These are phyloP conservation scores for Manis crassicaudata DNA, from an alignment of 2,797 vertebrate genomes.

Conservation along the genomic window DNA sequence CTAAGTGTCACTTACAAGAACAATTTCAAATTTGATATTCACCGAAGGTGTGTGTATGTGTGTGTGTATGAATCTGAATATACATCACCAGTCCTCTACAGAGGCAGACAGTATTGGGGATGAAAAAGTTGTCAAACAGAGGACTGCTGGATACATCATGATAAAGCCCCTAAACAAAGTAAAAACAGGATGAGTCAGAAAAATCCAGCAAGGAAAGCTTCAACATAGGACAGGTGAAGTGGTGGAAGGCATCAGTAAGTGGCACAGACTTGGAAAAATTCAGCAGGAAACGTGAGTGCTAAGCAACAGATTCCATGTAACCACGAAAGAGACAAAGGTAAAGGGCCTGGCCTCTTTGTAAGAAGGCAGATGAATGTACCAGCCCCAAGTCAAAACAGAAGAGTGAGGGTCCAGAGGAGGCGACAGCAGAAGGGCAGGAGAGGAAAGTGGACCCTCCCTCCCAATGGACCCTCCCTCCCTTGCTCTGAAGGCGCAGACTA, in stretches of 20 bases:
- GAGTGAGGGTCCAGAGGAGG: rapidly evolving
- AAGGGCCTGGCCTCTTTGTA: rapidly evolving
- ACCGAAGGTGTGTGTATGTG: neutral
- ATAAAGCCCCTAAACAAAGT: neutral
- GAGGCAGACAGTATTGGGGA: slow-evolving; percentile 30
- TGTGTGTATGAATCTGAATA: neutral
- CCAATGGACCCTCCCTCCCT: neutral
- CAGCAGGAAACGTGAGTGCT: neutral
- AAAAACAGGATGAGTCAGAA: neutral
- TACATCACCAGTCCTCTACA: neutral
- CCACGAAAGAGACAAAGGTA: no score
- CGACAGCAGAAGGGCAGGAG: rapidly evolving
- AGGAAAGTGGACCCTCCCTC: neutral
- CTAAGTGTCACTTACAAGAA: neutral
- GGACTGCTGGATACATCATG: neutral
- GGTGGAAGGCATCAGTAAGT: neutral
- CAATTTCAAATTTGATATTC: neutral
- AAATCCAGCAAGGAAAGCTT: neutral
- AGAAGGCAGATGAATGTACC: rapidly evolving
- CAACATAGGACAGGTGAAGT: neutral
- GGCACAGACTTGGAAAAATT: neutral
- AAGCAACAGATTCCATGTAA: rapidly evolving
- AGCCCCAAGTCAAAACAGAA: neutral
- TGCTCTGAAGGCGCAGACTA: neutral
- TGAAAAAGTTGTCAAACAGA: slow-evolving; percentile 49